Percentiles rank a stretch among this genome's conserved stretches.
Conservation (phyloP, 2,888 invertebrate genomes). For the Tenthredo livida region DNA sequence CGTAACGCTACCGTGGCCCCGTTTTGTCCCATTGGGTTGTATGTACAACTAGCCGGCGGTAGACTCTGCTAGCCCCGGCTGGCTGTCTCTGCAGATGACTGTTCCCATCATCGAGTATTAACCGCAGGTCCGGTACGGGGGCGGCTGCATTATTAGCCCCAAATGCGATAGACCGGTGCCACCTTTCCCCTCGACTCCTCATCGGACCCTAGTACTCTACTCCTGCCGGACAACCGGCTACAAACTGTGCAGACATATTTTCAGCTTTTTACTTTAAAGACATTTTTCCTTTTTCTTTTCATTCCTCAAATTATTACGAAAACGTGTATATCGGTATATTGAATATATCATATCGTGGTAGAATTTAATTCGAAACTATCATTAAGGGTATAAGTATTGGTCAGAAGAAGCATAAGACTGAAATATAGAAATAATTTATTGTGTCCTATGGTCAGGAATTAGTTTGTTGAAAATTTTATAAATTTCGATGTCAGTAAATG, state of each 20-base stretch:
- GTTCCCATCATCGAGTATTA: conserved; percentile 79
- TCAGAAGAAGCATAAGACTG: background rate
- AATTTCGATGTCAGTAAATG: conserved; percentile 55
- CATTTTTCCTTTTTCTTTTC: background rate
- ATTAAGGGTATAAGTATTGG: no score
- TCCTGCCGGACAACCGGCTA: background rate
- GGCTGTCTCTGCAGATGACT: conserved; percentile 78
- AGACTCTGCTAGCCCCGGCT: conserved; percentile 40
- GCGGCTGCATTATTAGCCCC: conserved; percentile 76
- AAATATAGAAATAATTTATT: background rate
- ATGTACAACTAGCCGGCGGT: conserved; percentile 52
- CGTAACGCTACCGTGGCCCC: conserved; percentile 70
- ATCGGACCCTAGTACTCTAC: background rate
- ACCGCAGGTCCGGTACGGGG: conserved; percentile 75
- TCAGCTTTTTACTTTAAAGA: background rate
- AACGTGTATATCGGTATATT: no score
- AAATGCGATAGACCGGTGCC: conserved; percentile 73
- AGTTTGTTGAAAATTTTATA: background rate
- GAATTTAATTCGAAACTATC: no score
- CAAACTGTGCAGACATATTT: background rate
- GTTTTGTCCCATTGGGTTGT: conserved; percentile 67
- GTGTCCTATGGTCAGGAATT: background rate
- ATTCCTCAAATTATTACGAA: background rate
- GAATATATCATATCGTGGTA: no score
- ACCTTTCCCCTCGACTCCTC: conserved; percentile 36